Evolutionary conservation across 2,797 vertebrate species (phyloP), one percentile per base, ranked within the genome.

Genomic region (Anguilla obscura): DNA sequence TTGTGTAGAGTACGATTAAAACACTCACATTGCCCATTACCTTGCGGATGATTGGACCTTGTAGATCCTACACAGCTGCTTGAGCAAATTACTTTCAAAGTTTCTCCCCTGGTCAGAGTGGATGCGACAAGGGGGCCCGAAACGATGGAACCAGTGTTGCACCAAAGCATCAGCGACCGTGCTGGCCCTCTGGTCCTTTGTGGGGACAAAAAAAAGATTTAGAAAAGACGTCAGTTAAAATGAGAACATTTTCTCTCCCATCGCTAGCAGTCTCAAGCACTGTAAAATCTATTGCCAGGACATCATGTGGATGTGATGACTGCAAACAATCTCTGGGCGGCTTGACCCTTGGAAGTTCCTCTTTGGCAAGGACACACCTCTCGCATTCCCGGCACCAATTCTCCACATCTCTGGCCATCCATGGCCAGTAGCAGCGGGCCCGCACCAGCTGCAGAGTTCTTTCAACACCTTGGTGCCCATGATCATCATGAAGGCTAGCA

Each of bases 311-410:
- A 14, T 12, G 12, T 60, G 56, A 85, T 14, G 76, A 84, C 50
- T 63, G 24, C 8, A 90, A 33, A 30, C 18, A 18, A 1, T 63
- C 63, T 63, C 40, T 50, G 48, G 30, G 56, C 2, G 60, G 40
- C 16, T 8, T 33, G 18, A 60, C 74, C 8, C 27, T 30, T 3
- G 66, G 80, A 33, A 74, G 82, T 14, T 30, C 30, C 24, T 33
- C 79, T 36, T 89, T 87, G 9, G 58, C 30, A 3, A 87, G 45
- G 8, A 40, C 48, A 52, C 88, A 89, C 1, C 60, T 1, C 8
- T 74, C 10, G 76, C 88, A 87, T 21, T 87, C 52, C 14, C 54
- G 56, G 33, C 79, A 87, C 33, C 82, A 87, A 0, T 50, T 5
- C 16, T 74, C 27, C 3, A 89, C 54, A 30, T 87, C 86, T 1